Base-by-base conservation (phyloP, 2,888 invertebrate genomes). In the Netelia melanura region DNA sequence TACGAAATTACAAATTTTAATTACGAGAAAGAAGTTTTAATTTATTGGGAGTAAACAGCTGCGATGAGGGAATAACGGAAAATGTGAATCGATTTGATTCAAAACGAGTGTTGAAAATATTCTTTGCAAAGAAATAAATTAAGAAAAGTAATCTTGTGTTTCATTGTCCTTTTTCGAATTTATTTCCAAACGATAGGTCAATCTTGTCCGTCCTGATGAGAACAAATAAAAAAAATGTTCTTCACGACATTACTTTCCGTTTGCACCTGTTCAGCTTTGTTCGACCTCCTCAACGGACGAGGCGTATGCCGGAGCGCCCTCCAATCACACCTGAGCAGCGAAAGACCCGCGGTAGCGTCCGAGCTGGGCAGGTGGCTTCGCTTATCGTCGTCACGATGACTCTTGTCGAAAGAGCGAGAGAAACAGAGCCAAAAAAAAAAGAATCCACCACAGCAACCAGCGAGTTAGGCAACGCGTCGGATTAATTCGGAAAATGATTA, bases 211-310 rank as follows among this genome's bases (percentile, higher is more conserved):
- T 48, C 21, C 25, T 14, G 9, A 71, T 17, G 56, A 17, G 17
- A 56, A 10, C 8, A 43, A 38, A 8, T 44, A 30, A 77, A 67
- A 77, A 77, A 61, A 21, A 61, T 3, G 25, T 64, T 48, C 44
- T 17, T 52, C 68, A 74, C 68, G n/a, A 52, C 8, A 54, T 61
- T 58, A 81, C 74, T 68, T 78, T 68, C 81, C 23, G 65, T 52
- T n/a, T 76, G 84, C 84, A 84, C 84, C 84, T 84, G 81, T 84
- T 81, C 44, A n/a, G 56, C 62, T 56, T 71, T 17, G 65, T 65
- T 67, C 62, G 80, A 81, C 67, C 80, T 72, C 65, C 64, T 71
- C 65, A 65, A 68, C 17, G 48, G n/a, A 72, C 58, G 56, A 23
- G 56, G 30, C 56, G 52, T 65, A 67, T 17, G 8, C 54, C 44